phyloP scores from a whole-genome alignment of 2,113 vertebrate species.

The Probosciger aterrimus region DNA sequence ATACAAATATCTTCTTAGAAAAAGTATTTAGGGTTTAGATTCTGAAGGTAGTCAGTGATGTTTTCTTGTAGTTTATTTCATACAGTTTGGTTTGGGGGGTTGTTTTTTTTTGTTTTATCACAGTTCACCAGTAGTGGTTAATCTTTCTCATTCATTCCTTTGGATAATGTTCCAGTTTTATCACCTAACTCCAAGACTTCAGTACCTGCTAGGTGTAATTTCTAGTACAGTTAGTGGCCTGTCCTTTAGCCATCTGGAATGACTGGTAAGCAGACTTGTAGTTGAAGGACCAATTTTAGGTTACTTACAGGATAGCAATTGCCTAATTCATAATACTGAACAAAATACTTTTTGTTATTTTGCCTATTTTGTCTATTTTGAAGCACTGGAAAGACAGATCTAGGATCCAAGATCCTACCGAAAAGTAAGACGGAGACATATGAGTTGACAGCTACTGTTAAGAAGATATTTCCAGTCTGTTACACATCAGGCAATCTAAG shows the following conservation, averaged over 20 bases:
- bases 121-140: neutral
- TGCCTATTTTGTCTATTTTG: neutral
- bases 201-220: neutral
- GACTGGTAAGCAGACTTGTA: neutral
- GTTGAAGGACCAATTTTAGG: neutral
- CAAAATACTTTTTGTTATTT: neutral
- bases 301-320: neutral
- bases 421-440: neutral
- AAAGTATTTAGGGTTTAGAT: neutral
- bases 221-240: neutral
- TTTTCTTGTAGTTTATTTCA: neutral
- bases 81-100: fast-evolving
- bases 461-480: neutral
- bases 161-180: neutral
- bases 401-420: neutral
- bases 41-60: neutral
- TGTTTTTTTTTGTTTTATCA: neutral
- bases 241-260: neutral
- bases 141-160: neutral
- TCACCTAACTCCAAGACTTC: neutral
- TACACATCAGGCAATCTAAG: neutral
- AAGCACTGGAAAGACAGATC: neutral
- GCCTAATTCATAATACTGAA: neutral
- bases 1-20: neutral
- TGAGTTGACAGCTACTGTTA: neutral